Evolutionary conservation across 2,113 vertebrate species (phyloP).

Genomic region (Scartelaos histophorus): DNA sequence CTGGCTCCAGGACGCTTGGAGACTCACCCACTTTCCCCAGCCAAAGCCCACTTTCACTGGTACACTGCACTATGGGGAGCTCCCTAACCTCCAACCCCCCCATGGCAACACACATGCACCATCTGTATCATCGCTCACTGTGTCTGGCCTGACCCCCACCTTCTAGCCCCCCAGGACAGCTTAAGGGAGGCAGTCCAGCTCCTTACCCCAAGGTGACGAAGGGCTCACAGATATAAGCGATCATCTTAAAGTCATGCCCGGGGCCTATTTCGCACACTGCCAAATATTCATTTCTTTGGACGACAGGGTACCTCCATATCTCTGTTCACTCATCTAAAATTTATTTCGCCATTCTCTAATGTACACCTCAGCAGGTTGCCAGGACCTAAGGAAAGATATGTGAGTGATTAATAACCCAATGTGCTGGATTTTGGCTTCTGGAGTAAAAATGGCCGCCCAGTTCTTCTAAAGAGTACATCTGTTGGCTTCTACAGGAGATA

Average conservation of each 20-base stretch:
- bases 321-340: slow-evolving; percentile 28
- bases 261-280: slow-evolving; percentile 4
- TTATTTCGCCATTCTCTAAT: slow-evolving; percentile 25
- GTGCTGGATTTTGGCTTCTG: slow-evolving; percentile 24
- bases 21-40: slow-evolving; percentile 28
- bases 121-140: slow-evolving; percentile 56
- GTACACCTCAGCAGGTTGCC: slow-evolving; percentile 14
- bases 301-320: slow-evolving; percentile 16
- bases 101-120: slow-evolving; percentile 43
- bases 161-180: slow-evolving; percentile 27
- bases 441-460: slow-evolving; percentile 10
- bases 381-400: slow-evolving; percentile 27
- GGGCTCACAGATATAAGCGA: slow-evolving; percentile 21
- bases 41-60: slow-evolving; percentile 46
- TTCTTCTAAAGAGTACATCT: slow-evolving; percentile 20
- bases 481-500: slow-evolving; percentile 27
- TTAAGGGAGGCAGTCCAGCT: slow-evolving; percentile 39
- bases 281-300: slow-evolving; percentile 36
- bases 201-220: slow-evolving; percentile 26
- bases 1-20: not conserved
- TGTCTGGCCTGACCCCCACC: slow-evolving; percentile 35
- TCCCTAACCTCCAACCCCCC: slow-evolving; percentile 31
- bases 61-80: slow-evolving; percentile 34
- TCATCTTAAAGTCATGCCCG: slow-evolving; percentile 23
- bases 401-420: slow-evolving; percentile 46